Percentiles rank a stretch among this genome's conserved stretches.
phyloP scores from a whole-genome alignment of 2,113 vertebrate genomes.

The Seriola aureovittata region DNA sequence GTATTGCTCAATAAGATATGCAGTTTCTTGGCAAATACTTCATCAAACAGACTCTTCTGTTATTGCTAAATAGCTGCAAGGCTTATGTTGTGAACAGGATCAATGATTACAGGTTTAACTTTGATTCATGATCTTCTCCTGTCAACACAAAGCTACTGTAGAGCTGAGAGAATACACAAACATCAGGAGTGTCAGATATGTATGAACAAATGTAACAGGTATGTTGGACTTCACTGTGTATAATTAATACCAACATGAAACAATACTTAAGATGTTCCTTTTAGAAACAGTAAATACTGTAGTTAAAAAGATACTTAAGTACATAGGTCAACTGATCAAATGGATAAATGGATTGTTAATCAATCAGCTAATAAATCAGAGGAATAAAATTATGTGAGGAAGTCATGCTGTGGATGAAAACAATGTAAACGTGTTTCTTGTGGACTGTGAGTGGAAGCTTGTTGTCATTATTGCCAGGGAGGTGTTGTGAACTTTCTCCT shows the following conservation, averaged over 20 bases:
- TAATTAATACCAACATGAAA: background rate
- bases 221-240: background rate
- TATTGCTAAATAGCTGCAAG: constrained; percentile 17
- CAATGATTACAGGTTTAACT: constrained; percentile 29
- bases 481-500: constrained; percentile 73
- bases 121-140: constrained; percentile 16
- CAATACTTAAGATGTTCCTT: background rate
- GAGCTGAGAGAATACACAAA: constrained; percentile 23
- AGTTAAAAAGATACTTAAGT: background rate
- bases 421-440: constrained; percentile 4
- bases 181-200: background rate
- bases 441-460: constrained; percentile 33
- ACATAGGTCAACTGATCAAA: background rate
- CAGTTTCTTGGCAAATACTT: background rate
- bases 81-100: constrained; percentile 10
- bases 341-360: background rate
- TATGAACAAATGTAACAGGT: background rate
- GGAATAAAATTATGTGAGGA: background rate
- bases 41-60: background rate
- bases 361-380: background rate
- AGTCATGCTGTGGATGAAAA: constrained; percentile 31
- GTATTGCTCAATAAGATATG: constrained; percentile 1
- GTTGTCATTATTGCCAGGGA: constrained; percentile 49
- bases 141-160: background rate
- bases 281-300: background rate